These are phyloP conservation scores for Rhabdornis inornatus DNA, from an alignment of 2,113 vertebrate genomes.

Conservation along the genomic window DNA sequence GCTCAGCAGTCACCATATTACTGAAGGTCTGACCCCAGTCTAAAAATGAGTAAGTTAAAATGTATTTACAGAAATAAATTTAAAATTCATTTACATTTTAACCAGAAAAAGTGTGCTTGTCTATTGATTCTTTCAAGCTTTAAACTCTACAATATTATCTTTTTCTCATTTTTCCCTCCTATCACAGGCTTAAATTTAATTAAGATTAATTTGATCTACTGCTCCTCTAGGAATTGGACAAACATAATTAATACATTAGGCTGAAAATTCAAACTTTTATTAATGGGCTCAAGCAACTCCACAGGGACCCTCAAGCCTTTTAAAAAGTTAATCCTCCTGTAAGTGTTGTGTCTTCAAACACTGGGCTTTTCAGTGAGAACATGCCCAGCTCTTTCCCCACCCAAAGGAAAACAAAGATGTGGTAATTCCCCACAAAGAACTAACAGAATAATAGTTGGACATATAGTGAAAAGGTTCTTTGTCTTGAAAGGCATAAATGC, in stretches of 20 bases:
- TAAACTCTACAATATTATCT: background rate
- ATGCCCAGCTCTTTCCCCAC: background rate
- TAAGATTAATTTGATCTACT: background rate
- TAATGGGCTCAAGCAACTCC: background rate
- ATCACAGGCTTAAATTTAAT: background rate
- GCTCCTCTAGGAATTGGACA: background rate
- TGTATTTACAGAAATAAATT: background rate
- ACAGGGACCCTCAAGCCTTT: background rate
- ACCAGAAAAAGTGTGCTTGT: background rate
- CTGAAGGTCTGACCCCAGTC: background rate
- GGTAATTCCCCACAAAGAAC: background rate
- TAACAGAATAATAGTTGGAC: background rate
- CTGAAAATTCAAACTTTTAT: background rate
- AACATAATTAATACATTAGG: background rate
- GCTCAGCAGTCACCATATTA: background rate
- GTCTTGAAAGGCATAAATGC: background rate
- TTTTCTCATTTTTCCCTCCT: background rate
- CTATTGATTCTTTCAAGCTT: background rate
- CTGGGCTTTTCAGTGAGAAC: background rate
- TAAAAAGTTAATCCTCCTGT: background rate
- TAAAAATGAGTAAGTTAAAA: background rate
- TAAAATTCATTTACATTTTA: background rate
- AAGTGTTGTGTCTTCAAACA: background rate
- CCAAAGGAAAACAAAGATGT: background rate
- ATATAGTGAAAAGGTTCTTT: conserved; percentile 17